Evolutionary conservation across 2,113 vertebrate species (phyloP).

Genomic region (Athene noctua): DNA sequence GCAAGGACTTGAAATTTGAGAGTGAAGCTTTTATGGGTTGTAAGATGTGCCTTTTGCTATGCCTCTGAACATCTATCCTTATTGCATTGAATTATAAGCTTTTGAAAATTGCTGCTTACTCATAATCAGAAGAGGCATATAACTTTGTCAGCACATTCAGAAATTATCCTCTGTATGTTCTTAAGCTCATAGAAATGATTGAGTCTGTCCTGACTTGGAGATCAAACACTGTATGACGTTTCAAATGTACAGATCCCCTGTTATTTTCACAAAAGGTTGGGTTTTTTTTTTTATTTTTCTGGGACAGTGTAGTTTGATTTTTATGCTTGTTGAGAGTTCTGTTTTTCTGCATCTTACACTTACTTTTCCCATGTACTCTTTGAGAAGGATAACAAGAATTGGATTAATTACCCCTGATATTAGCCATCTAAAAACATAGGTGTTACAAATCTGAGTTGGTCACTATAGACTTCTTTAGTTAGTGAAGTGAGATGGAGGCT

Average conservation of each 20-base stretch:
- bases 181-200: slow-evolving; percentile 42
- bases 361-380: not conserved
- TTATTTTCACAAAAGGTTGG: slow-evolving; percentile 20
- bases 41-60: slow-evolving; percentile 27
- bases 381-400: not conserved
- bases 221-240: slow-evolving; percentile 29
- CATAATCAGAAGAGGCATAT: slow-evolving; percentile 26
- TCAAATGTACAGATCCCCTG: slow-evolving; percentile 22
- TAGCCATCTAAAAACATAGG: not conserved
- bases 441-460: not conserved
- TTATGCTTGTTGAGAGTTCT: not conserved
- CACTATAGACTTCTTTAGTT: not conserved
- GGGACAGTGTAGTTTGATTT: slow-evolving; percentile 1
- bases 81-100: slow-evolving; percentile 37
- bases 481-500: not conserved
- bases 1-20: not conserved
- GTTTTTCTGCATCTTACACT: not conserved
- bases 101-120: slow-evolving; percentile 53
- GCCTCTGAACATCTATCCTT: not conserved
- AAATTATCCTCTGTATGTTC: slow-evolving; percentile 23
- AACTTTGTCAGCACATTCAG: slow-evolving; percentile 52
- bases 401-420: not conserved
- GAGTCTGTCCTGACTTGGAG: slow-evolving; percentile 18
- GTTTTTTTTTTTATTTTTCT: slow-evolving; percentile 2
- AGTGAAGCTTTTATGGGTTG: not conserved